These are phyloP conservation scores for Zosterops hypoxanthus DNA, from an alignment of 2,113 vertebrate genomes.

Conservation along the genomic window DNA sequence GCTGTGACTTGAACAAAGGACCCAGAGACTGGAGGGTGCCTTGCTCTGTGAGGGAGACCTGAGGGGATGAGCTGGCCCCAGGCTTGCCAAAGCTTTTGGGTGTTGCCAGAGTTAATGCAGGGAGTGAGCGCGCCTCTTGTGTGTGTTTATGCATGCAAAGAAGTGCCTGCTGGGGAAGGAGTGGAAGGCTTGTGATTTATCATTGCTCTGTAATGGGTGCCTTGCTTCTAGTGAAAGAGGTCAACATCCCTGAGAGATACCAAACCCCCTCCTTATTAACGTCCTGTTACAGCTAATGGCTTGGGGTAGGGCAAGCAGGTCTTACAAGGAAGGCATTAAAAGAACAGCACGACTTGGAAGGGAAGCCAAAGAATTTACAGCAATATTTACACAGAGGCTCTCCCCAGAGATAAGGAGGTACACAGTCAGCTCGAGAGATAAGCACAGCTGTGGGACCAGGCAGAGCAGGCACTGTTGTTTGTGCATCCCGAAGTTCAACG, in stretches of 20 bases:
- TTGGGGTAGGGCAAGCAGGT: constrained; percentile 75
- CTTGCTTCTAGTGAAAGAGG: constrained; percentile 73
- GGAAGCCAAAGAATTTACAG: constrained; percentile 68
- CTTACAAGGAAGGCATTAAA: constrained; percentile 76
- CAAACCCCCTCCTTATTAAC: constrained; percentile 77
- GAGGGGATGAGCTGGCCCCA: background rate
- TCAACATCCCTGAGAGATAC: constrained; percentile 72
- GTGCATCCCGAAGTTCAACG: constrained; percentile 19
- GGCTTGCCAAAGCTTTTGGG: constrained; percentile 10
- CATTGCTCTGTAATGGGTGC: constrained; percentile 75
- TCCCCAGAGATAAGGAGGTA: constrained; percentile 68
- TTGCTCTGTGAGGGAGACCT: background rate
- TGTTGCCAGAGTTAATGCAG: constrained; percentile 44
- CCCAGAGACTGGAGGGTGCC: background rate
- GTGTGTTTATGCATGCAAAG: constrained; percentile 74
- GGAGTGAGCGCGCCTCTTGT: background rate
- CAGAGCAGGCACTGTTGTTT: background rate
- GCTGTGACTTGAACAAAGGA: background rate
- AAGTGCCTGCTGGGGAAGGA: constrained; percentile 69
- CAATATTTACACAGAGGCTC: constrained; percentile 63
- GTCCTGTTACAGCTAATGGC: constrained; percentile 79
- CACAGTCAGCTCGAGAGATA: constrained; percentile 50
- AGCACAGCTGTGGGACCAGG: constrained; percentile 19
- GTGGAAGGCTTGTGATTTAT: constrained; percentile 78
- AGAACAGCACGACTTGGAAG: constrained; percentile 65